Conservation (phyloP, 37 sponge, comb jelly and placozoan genomes). For the Halichondria panicea region DNA sequence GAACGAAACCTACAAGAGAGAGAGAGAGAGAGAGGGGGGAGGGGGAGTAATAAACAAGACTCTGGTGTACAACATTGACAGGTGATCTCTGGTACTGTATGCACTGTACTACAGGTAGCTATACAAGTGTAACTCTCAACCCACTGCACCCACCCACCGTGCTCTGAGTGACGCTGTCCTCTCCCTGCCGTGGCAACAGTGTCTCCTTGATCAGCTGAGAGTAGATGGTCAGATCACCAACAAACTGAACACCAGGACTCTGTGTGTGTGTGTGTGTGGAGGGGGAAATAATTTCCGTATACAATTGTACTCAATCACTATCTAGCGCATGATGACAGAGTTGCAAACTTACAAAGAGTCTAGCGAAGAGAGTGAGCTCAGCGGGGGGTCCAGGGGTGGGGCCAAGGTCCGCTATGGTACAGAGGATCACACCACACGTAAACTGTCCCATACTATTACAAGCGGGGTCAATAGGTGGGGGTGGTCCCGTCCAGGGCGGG, state of each 20-base stretch:
- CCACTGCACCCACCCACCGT: too few species aligned
- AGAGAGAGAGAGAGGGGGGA: not conserved
- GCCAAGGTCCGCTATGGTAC: constrained; percentile 13
- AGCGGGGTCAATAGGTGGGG: not conserved
- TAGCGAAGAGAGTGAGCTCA: constrained; percentile 21
- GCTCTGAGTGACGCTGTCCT: not conserved
- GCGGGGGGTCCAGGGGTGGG: constrained; percentile 8
- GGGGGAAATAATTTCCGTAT: not conserved
- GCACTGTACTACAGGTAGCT: not conserved
- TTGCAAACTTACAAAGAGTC: constrained; percentile 31
- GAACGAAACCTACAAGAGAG: not conserved
- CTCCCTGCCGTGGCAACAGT: not conserved
- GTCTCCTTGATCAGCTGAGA: constrained; percentile 2
- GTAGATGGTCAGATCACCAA: not conserved
- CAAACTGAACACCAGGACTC: constrained; percentile 1
- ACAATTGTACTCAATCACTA: not conserved
- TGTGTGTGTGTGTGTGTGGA: not conserved
- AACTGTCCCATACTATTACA: constrained; percentile 12
- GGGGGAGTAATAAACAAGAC: not conserved
- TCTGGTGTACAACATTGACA: not conserved
- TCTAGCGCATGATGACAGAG: not conserved
- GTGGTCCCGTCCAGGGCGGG: constrained; percentile 7
- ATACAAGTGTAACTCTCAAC: not conserved
- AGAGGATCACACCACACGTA: constrained; percentile 25
- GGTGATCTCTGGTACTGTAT: too few species aligned